Conservation (phyloP, 2,113 vertebrate species). For the Columba livia region DNA sequence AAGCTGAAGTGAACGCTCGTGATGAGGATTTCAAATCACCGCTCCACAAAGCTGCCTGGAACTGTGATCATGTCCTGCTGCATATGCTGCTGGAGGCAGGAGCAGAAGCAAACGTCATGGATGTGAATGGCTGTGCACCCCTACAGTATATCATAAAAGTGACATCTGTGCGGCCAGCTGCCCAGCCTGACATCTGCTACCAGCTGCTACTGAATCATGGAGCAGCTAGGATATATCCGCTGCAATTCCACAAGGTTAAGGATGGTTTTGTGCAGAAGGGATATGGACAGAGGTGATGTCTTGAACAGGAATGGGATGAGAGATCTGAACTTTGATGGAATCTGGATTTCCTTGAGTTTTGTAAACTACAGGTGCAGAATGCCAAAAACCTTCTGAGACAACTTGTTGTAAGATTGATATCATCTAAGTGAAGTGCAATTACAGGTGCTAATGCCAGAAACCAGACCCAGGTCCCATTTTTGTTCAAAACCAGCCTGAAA, state of each 20-base stretch:
- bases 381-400: not conserved
- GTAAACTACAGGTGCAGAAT: not conserved
- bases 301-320: not conserved
- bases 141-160: conserved; percentile 93
- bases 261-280: not conserved
- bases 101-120: conserved; percentile 85
- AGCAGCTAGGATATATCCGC: conserved; percentile 87
- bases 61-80: conserved; percentile 89
- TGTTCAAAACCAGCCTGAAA: not conserved
- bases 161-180: conserved; percentile 81
- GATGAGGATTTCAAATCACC: conserved; percentile 91
- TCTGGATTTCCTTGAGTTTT: not conserved
- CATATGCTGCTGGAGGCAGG: conserved; percentile 92
- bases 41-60: conserved; percentile 96
- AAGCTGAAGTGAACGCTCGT: conserved; percentile 83
- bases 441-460: not conserved
- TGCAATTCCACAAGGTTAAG: conserved; percentile 95
- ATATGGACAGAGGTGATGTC: not conserved
- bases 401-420: not conserved
- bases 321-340: not conserved
- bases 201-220: conserved; percentile 93
- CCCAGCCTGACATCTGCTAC: conserved; percentile 86
- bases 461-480: not conserved
- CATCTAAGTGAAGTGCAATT: not conserved
- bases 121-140: conserved; percentile 90